Evolutionary conservation across 2,888 invertebrate species (phyloP), one percentile per base, ranked within the genome.

Genomic region (Drosophila yooni): DNA sequence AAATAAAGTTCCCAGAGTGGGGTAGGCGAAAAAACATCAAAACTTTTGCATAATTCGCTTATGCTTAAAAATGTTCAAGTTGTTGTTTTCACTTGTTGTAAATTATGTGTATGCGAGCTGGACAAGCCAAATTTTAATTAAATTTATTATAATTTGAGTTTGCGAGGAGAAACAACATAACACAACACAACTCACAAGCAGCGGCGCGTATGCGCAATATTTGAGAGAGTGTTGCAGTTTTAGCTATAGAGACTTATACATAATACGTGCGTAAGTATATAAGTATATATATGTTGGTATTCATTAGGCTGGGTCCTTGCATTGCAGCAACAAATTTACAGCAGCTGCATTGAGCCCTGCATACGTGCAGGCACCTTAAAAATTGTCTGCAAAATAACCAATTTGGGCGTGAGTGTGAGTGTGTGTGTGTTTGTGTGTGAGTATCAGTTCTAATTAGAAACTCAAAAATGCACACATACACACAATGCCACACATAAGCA

Each of bases 361-460:
- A 83, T 89, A 82, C 82, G 86, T 83, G 73, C 74, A 80, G 89
- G 80, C 84, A 84, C 77, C 85, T 87, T 56, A 64, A 72, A 89
- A 78, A 75, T 83, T 75, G 76, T 75, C 88, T 88, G 81, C 82
- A 74, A 78, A 84, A 83, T 87, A 88, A 79, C 81, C 89, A 86
- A 88, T 82, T 88, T 82, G 69, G 64, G 69, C 53, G 66, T 61
- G 31, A 61, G 64, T 58, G 54, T 54, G 61, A 63, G 36, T 18
- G 34, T 34, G 34, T 1, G 5, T 34, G 34, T 31, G 13, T 5
- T 15, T 61, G 56, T 65, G 71, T 72, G 56, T 61, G 59, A 34
- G 65, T 89, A 90, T 85, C 84, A 89, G 79, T 90, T 89, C 85
- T 88, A 90, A 90, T 88, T 89, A 88, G 83, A 89, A 87, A 83